These are phyloP conservation scores for Xylota segnis DNA, from an alignment of 2,888 invertebrate species.

Conservation along the genomic window DNA sequence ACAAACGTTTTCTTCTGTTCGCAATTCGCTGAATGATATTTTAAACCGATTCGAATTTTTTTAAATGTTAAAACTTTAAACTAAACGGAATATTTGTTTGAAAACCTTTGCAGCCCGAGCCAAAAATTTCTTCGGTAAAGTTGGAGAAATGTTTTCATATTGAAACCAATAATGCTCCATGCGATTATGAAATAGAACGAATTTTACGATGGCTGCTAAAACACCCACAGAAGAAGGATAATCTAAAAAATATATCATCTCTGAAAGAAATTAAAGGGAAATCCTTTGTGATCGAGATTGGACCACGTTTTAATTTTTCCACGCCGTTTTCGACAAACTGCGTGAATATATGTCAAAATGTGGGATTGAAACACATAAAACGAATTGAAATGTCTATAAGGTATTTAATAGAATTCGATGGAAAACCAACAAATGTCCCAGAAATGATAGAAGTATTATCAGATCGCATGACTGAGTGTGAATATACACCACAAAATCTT, in stretches of 20 bases:
- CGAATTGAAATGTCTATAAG: constrained; percentile 93
- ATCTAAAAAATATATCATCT: constrained; percentile 82
- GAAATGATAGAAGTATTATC: constrained; percentile 88
- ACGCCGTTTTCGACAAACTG: constrained; percentile 98
- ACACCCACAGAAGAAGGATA: constrained; percentile 88
- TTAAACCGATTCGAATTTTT: no score
- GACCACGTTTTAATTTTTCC: constrained; percentile 97
- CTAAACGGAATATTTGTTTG: no score
- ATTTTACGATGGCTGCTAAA: constrained; percentile 92
- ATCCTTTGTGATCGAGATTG: constrained; percentile 91
- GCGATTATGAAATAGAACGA: constrained; percentile 86
- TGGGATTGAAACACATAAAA: constrained; percentile 90
- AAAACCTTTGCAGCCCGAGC: constrained; percentile 32
- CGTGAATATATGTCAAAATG: constrained; percentile 95
- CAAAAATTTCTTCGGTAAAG: constrained; percentile 56
- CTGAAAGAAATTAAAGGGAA: constrained; percentile 82
- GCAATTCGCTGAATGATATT: no score
- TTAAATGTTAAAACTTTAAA: no score
- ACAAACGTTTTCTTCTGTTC: no score
- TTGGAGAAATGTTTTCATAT: constrained; percentile 93
- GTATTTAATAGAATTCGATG: constrained; percentile 87
- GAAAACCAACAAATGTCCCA: constrained; percentile 39
- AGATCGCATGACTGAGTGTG: constrained; percentile 97
- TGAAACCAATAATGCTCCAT: constrained; percentile 85
- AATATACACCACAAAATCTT: constrained; percentile 89